phyloP scores from a whole-genome alignment of 2,797 vertebrate genomes.

The Miichthys miiuy region DNA sequence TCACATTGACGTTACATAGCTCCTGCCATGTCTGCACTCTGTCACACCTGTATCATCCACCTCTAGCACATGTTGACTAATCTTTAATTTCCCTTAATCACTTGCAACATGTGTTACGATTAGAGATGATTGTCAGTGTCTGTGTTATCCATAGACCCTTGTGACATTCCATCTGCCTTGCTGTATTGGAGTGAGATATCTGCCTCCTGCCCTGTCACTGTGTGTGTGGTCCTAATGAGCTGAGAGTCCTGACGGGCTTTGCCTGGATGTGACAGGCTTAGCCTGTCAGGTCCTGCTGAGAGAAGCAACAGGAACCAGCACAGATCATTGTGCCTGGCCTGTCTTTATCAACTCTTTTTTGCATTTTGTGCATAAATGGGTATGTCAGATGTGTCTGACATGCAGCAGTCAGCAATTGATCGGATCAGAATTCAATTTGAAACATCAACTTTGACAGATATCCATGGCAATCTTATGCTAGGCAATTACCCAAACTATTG shows the following conservation, averaged over 20 bases:
- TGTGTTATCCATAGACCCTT: conserved; percentile 55
- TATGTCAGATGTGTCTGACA: conserved; percentile 11
- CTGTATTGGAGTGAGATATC: conserved; percentile 77
- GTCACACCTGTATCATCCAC: conserved; percentile 19
- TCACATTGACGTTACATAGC: conserved; percentile 2
- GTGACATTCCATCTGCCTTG: conserved; percentile 80
- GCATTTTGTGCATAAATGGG: conserved; percentile 41
- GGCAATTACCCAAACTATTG: neutral
- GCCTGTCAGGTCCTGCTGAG: conserved; percentile 62
- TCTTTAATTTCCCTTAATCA: conserved; percentile 53
- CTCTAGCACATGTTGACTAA: conserved; percentile 35
- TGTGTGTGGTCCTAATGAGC: conserved; percentile 76
- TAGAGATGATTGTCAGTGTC: conserved; percentile 54
- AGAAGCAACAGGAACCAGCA: conserved; percentile 47
- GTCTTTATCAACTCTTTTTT: conserved; percentile 28
- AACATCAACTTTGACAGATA: neutral
- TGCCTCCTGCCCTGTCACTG: conserved; percentile 74
- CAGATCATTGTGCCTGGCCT: conserved; percentile 20
- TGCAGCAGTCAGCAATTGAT: conserved; percentile 5
- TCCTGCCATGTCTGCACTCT: neutral
- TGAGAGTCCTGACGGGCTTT: conserved; percentile 71
- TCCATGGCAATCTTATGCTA: neutral
- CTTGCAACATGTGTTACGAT: conserved; percentile 52
- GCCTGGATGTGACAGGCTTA: conserved; percentile 55
- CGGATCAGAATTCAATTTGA: conserved; percentile 12